Evolutionary conservation across 2,888 invertebrate species (phyloP), one percentile per base, ranked within the genome.

Genomic region (Cheilosia urbana): DNA sequence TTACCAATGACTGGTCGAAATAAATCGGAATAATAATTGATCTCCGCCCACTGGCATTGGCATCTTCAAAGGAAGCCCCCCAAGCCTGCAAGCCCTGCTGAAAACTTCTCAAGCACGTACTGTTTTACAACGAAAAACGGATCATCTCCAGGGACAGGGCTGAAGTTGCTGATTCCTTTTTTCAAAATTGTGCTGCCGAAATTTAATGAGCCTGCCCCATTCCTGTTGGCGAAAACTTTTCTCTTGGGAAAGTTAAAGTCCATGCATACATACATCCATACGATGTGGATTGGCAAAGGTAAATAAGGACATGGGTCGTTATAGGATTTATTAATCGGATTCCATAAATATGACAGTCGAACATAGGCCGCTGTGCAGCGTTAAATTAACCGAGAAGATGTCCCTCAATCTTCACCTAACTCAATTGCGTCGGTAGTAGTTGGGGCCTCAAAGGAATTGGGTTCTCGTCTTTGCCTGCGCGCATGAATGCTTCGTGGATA

Each of bases 21-120:
- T 63, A 71, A 75, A 75, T 84, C 69, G 58, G 58, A 75, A 75
- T 58, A 79, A 84, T 84, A 84, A 84, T 79, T 84, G 84, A 79
- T 73, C 62, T 63, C 73, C 24, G 37, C 72, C 55, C 62, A 49
- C 55, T 27, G 71, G 37, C 53, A 40, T 27, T 30, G 66, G 60
- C 66, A 66, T 62, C 37, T 77, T 71, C 71, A 58, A 71, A 65
- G 30, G 37, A 81, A 76, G 42, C 51, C 58, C 55, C 45, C 30
- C 7, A 0, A 55, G 60, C 73, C 49, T 53, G 51, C 53, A 63
- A 63, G 68, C 76, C 62, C 49, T 55, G 63, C 47, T 57, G 63
- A 55, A 62, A 76, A 76, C 55, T 77, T 65, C 72, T 62, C 40
- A 34, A 71, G 57, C 78, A 83, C 79, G 76, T 73, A 68, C 27